Evolutionary conservation across 1,140 invertebrate genomes (phyloP).

Genomic region (Phocides pigmalion): DNA sequence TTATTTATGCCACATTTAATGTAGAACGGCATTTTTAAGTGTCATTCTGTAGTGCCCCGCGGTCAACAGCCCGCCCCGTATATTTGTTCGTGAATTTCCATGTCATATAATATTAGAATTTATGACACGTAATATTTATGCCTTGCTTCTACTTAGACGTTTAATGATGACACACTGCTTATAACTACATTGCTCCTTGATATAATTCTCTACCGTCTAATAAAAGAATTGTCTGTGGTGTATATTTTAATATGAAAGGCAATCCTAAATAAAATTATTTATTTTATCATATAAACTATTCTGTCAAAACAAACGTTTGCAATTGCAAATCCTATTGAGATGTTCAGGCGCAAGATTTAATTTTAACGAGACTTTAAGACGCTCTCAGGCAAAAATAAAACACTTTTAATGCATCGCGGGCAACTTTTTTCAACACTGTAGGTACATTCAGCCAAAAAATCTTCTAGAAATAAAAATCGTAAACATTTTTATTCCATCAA

Average conservation of each 20-base stretch:
- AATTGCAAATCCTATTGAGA: too few species aligned
- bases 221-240: neutral
- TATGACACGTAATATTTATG: conserved; percentile 27
- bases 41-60: conserved; percentile 36
- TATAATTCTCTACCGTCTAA: neutral
- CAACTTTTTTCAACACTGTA: too few species aligned
- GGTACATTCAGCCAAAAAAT: too few species aligned
- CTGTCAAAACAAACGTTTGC: too few species aligned
- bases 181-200: neutral
- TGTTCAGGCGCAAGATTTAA: too few species aligned
- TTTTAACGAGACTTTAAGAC: too few species aligned
- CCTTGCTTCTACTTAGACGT: conserved; percentile 9
- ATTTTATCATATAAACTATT: too few species aligned
- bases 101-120: conserved; percentile 28
- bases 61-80: conserved; percentile 38
- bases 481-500: too few species aligned
- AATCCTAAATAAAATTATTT: neutral
- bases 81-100: conserved; percentile 33
- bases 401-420: too few species aligned
- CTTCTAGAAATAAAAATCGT: too few species aligned
- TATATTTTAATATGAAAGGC: neutral
- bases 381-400: too few species aligned
- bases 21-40: conserved; percentile 45
- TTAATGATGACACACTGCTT: conserved; percentile 6
- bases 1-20: conserved; percentile 47